These are phyloP conservation scores for Pseudochirops corinnae DNA, from an alignment of 2,797 vertebrate genomes.

Conservation along the genomic window DNA sequence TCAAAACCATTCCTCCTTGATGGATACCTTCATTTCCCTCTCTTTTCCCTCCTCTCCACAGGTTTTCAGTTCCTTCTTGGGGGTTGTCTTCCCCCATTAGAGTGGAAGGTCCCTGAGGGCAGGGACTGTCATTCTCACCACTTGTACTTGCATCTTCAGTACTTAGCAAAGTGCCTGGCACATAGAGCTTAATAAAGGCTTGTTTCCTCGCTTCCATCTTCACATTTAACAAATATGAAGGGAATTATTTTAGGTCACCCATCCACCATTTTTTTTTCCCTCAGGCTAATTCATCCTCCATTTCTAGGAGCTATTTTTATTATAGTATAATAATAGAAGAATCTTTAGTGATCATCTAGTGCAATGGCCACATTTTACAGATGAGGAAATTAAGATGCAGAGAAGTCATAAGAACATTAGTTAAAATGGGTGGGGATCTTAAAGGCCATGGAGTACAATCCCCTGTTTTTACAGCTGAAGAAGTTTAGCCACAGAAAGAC, in stretches of 20 bases:
- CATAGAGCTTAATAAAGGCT: background rate
- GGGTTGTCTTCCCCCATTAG: background rate
- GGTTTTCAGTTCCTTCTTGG: background rate
- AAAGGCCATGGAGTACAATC: background rate
- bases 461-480: background rate
- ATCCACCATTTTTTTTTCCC: background rate
- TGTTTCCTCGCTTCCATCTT: background rate
- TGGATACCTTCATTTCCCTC: background rate
- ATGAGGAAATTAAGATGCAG: background rate
- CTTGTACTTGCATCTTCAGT: background rate
- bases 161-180: background rate
- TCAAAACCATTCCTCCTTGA: background rate
- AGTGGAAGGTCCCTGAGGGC: background rate
- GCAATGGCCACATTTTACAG: background rate
- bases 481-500: background rate
- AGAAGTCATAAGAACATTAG: background rate
- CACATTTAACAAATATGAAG: background rate
- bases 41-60: background rate
- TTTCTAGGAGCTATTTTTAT: background rate
- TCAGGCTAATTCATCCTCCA: background rate
- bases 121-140: background rate
- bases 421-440: background rate
- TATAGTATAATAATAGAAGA: background rate
- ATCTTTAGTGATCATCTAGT: background rate
- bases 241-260: background rate